Base-by-base conservation (phyloP, 2,113 vertebrate genomes). In the Corydoras sp. region DNA sequence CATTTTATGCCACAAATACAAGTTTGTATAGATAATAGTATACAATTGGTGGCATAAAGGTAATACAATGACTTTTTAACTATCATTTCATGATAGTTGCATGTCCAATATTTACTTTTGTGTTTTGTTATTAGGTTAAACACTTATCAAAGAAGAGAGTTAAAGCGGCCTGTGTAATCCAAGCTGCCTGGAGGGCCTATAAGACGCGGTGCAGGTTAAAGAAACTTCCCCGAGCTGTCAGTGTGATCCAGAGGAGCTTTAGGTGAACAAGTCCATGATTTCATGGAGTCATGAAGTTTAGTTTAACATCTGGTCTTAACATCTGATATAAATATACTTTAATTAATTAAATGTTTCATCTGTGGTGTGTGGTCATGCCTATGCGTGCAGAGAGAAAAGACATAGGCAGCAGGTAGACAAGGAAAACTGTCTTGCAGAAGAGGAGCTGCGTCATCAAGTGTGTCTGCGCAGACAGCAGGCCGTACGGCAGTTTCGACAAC, bases 181-280 rank as follows among this genome's bases (percentile, higher is more conserved):
- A 99, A 85, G 94, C 96, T 58, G 80, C 68, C 0, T 99, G 96
- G 96, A 89, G 89, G 62, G 93, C 93, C 65, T 91, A 90, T 85
- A 88, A 80, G 82, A 95, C 91, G 29, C 89, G 96, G 66, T 90
- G 85, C 69, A 89, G 94, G 80, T 79, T 97, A 72, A 94, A 90
- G 88, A 95, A 85, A 66, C 92, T 99, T 14, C 91, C 83, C 29
- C 84, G 87, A 82, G 92, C 90, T 1, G 90, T 96, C 61, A 88
- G 85, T 32, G 30, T 74, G 30, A 86, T 99, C 83, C 96, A 99
- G 84, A 92, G 92, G 63, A 92, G 82, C 85, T 98, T 95, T 89
- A 95, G 96, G 95, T 99, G 81, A 79, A 65, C 3, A n/a, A n/a
- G 6, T 7, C 54, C n/a, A 14, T 53, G 51, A 14, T 53, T 6